phyloP scores from a whole-genome alignment of 2,888 invertebrate species.

The Athripsodes cinereus region DNA sequence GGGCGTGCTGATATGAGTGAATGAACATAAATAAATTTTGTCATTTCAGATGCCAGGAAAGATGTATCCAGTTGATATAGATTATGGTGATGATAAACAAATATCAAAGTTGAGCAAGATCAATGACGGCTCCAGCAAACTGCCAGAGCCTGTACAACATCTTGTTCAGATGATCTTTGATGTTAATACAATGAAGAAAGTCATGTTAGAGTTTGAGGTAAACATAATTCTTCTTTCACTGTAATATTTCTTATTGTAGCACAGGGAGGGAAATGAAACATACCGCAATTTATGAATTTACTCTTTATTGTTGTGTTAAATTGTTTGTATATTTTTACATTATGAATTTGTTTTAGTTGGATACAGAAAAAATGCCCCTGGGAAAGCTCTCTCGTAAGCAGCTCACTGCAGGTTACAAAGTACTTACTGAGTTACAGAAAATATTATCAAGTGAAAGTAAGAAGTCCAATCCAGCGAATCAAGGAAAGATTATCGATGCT shows the following conservation, averaged over 20 bases:
- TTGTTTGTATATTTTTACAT: not conserved
- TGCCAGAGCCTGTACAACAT: constrained; percentile 72
- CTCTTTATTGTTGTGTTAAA: not conserved
- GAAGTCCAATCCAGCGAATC: constrained; percentile 33
- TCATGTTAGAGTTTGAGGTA: constrained; percentile 87
- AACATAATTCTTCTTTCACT: not conserved
- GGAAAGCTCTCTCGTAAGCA: constrained; percentile 92
- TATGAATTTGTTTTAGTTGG: constrained; percentile 50
- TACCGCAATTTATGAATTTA: not conserved
- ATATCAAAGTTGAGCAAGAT: constrained; percentile 39
- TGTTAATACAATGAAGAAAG: constrained; percentile 83
- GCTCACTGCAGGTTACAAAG: constrained; percentile 77
- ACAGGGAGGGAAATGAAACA: no score
- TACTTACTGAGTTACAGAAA: constrained; percentile 65
- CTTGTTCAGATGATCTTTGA: constrained; percentile 86
- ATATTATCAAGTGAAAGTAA: constrained; percentile 47
- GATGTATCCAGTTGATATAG: constrained; percentile 85
- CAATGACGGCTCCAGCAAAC: constrained; percentile 55
- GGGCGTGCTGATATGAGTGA: no score
- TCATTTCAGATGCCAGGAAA: constrained; percentile 56
- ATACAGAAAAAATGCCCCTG: constrained; percentile 96
- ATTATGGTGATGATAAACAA: constrained; percentile 63
- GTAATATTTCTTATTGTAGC: no score
- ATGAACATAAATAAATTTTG: no score
- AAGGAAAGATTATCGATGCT: constrained; percentile 66